A percentile compares a stretch with the other conserved stretches of the same genome.
Conservation (phyloP, 2,113 vertebrate genomes). For the Zootoca vivipara region DNA sequence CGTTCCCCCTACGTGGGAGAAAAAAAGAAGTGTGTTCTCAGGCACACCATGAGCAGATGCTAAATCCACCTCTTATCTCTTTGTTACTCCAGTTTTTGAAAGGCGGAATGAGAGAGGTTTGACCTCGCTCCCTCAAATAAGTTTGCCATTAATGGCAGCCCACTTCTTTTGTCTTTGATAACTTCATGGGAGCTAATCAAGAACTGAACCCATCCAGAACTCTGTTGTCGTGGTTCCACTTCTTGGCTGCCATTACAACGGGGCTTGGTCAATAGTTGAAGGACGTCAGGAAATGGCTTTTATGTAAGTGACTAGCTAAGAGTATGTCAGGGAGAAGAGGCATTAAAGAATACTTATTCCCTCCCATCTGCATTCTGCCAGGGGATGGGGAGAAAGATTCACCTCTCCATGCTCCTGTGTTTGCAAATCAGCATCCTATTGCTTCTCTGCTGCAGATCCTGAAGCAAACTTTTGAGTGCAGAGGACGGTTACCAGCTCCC, state of each 20-base stretch:
- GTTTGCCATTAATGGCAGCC: background rate
- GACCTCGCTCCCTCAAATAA: background rate
- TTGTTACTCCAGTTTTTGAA: background rate
- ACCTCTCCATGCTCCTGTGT: background rate
- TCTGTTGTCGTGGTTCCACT: background rate
- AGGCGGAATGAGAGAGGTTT: background rate
- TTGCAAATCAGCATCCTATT: background rate
- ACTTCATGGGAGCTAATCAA: background rate
- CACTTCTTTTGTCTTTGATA: background rate
- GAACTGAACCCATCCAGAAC: background rate
- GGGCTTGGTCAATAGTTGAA: background rate
- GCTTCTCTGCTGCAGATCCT: background rate
- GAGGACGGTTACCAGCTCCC: background rate
- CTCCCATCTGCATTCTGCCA: no score
- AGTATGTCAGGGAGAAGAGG: no score
- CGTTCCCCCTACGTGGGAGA: background rate
- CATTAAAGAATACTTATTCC: no score
- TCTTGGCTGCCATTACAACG: background rate
- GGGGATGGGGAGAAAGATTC: background rate
- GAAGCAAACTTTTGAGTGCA: background rate
- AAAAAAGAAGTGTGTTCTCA: background rate
- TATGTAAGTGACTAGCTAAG: background rate
- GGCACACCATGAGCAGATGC: background rate
- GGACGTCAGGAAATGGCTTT: rapidly evolving
- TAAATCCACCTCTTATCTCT: background rate